Conservation (phyloP, 2,797 vertebrate genomes). For the Lutjanus campechanus region DNA sequence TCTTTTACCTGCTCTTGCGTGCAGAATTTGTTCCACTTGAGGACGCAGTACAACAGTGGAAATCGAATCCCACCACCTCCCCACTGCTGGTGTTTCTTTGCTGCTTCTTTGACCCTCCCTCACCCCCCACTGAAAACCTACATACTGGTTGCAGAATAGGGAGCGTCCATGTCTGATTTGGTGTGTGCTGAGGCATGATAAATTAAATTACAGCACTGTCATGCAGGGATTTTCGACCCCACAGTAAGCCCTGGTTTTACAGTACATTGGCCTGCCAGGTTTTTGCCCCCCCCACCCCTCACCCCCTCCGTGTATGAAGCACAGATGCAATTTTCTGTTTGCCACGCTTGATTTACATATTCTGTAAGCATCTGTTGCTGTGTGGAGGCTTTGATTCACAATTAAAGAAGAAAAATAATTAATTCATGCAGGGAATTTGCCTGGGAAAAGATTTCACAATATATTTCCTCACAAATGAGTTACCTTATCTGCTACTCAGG, state of each 20-base stretch:
- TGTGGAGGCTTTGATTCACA: slow-evolving; percentile 50
- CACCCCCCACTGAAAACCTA: slow-evolving; percentile 12
- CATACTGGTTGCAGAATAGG: slow-evolving; percentile 47
- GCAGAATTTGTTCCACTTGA: slow-evolving; percentile 71
- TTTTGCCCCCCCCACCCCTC: not conserved
- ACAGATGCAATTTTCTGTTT: slow-evolving; percentile 50
- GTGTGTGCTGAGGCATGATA: slow-evolving; percentile 65
- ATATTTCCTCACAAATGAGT: slow-evolving; percentile 26
- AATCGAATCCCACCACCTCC: slow-evolving; percentile 49
- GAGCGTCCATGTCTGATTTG: slow-evolving; percentile 73
- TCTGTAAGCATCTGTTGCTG: slow-evolving; percentile 64
- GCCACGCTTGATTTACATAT: slow-evolving; percentile 42
- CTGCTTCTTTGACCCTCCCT: slow-evolving; percentile 42
- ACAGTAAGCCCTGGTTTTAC: slow-evolving; percentile 48
- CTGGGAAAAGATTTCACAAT: slow-evolving; percentile 25
- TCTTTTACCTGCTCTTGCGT: slow-evolving; percentile 48
- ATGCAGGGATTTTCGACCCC: slow-evolving; percentile 59
- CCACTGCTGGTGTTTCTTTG: slow-evolving; percentile 10
- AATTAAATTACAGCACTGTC: slow-evolving; percentile 75
- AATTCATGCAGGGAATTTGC: slow-evolving; percentile 26
- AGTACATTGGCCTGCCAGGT: slow-evolving; percentile 22
- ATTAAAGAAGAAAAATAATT: slow-evolving; percentile 44
- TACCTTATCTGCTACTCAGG: not conserved
- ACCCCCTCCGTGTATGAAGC: slow-evolving; percentile 21
- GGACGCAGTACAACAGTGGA: slow-evolving; percentile 42